phyloP scores from a whole-genome alignment of 2,888 invertebrate species.

The Metacarcinus magister region DNA sequence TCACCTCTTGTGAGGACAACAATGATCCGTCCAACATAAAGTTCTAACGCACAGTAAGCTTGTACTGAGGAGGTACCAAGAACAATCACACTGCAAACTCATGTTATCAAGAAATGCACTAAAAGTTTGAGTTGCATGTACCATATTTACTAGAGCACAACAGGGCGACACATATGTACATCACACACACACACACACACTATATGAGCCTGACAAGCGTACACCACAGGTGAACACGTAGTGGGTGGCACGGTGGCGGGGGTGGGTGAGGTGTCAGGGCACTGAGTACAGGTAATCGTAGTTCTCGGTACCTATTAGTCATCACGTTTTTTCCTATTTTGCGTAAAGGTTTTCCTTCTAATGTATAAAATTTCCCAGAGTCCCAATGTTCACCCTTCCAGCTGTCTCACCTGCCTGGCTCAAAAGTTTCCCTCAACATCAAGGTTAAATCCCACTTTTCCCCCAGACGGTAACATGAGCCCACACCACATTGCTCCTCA shows the following conservation, averaged over 20 bases:
- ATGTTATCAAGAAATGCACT: not conserved
- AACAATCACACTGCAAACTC: not conserved
- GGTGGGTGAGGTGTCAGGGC: too few relatives aligned
- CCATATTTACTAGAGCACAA: not conserved
- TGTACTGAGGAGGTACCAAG: not conserved
- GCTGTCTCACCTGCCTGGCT: not conserved
- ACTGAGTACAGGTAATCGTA: not conserved
- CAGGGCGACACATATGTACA: not conserved
- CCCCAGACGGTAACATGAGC: not conserved
- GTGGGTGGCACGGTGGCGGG: not conserved
- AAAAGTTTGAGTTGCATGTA: not conserved
- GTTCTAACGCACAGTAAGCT: too few relatives aligned
- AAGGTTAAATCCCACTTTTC: not conserved
- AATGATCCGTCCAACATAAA: not conserved
- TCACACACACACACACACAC: not conserved
- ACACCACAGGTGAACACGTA: not conserved
- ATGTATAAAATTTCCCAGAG: not conserved
- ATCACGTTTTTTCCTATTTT: not conserved
- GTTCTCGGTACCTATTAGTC: not conserved
- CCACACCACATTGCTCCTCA: not conserved
- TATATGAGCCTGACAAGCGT: not conserved
- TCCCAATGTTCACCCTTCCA: not conserved
- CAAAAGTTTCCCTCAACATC: not conserved
- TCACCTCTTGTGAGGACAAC: not conserved
- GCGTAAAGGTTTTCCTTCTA: not conserved